phyloP scores from a whole-genome alignment of 2,797 vertebrate genomes.

The Spinibarbus caldwelli region DNA sequence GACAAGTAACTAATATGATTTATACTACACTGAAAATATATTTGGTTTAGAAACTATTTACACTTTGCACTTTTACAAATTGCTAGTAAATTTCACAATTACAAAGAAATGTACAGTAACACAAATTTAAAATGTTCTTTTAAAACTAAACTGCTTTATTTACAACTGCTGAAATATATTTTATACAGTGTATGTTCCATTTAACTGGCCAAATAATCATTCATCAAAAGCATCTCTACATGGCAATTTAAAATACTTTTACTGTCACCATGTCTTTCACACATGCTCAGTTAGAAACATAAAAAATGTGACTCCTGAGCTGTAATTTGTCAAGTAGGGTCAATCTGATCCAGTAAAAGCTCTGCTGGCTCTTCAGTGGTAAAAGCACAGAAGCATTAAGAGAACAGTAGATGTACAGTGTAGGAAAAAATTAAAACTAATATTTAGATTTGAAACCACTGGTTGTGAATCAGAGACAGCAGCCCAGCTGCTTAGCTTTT shows the following conservation, averaged over 20 bases:
- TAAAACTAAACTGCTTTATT: no score
- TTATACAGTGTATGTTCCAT: neutral
- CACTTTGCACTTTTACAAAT: no score
- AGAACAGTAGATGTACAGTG: neutral
- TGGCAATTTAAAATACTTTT: conserved; percentile 5
- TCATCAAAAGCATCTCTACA: neutral
- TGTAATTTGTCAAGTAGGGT: conserved; percentile 11
- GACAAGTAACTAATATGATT: no score
- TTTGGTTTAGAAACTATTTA: no score
- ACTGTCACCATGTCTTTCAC: conserved; percentile 2
- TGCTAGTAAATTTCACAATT: no score
- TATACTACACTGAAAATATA: no score
- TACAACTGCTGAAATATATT: no score
- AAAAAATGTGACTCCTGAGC: neutral
- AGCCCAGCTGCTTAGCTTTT: conserved; percentile 34
- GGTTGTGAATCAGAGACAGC: conserved; percentile 3
- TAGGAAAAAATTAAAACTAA: neutral
- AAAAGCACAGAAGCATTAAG: neutral
- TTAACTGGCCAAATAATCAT: neutral
- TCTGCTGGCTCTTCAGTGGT: neutral
- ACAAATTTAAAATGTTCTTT: no score
- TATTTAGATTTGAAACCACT: conserved; percentile 20
- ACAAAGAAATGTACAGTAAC: no score
- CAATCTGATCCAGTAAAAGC: conserved; percentile 28
- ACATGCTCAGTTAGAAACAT: conserved; percentile 4